Conservation (phyloP, 2,113 vertebrate genomes). For the Amazona guildingii region DNA sequence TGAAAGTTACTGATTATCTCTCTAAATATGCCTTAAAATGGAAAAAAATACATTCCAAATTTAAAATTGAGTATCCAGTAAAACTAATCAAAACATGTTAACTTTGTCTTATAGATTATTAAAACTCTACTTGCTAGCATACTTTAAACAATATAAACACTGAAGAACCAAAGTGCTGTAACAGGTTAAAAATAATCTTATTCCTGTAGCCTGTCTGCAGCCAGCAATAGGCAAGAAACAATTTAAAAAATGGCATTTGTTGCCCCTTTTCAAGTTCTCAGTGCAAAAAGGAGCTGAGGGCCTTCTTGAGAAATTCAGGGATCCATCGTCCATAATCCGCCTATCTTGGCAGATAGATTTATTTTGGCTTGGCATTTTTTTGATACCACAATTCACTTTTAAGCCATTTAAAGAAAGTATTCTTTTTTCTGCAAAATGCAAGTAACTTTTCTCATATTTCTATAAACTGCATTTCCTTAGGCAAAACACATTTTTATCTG, state of each 20-base stretch:
- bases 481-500: neutral
- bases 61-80: neutral
- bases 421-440: neutral
- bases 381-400: neutral
- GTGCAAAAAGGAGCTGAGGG: neutral
- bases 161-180: neutral
- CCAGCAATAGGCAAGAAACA: neutral
- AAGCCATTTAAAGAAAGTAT: neutral
- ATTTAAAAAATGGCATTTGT: neutral
- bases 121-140: neutral
- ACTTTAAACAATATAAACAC: neutral
- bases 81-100: neutral
- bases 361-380: neutral
- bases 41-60: neutral
- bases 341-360: neutral
- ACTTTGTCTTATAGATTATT: neutral
- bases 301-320: neutral
- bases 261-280: neutral
- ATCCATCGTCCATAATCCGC: neutral
- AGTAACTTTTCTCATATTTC: neutral
- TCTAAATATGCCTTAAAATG: neutral
- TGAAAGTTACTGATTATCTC: neutral
- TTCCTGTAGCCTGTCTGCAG: neutral
- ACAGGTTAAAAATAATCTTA: neutral
- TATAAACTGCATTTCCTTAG: neutral